A percentile compares a stretch with the other conserved stretches of the same genome.
These are phyloP conservation scores for Chlorospingus semifuscus DNA, from an alignment of 2,797 vertebrate species.

Conservation along the genomic window DNA sequence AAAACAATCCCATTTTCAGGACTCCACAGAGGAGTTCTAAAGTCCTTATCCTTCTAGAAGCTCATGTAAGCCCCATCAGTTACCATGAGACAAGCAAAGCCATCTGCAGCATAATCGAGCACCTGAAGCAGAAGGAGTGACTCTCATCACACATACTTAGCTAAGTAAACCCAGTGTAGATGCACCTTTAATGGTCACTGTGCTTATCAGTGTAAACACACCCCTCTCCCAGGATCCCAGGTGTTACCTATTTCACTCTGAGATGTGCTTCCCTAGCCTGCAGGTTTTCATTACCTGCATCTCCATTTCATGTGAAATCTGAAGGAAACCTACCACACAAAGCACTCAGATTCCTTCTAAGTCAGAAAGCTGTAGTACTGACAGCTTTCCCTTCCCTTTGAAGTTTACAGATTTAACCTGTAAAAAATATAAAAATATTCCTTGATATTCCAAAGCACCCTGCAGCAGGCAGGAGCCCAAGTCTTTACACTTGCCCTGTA, in stretches of 20 bases:
- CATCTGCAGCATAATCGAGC: background rate
- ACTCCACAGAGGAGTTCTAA: background rate
- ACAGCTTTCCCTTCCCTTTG: background rate
- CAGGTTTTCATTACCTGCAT: background rate
- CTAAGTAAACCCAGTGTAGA: background rate
- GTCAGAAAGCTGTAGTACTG: background rate
- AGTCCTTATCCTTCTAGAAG: background rate
- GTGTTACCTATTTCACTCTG: accelerated
- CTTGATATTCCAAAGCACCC: background rate
- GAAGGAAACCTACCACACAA: background rate
- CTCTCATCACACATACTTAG: background rate
- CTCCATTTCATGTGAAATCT: background rate
- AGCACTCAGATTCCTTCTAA: background rate
- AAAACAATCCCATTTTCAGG: background rate
- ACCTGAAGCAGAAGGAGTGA: background rate
- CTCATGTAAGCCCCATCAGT: background rate
- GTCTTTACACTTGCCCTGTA: accelerated
- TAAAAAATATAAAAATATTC: background rate
- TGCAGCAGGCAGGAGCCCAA: background rate
- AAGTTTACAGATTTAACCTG: background rate
- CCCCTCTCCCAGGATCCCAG: background rate
- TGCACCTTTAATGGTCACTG: background rate
- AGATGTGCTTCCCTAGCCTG: accelerated
- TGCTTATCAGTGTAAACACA: background rate
- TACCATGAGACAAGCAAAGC: background rate